Evolutionary conservation across 92 coral and sea anemone species (phyloP).

Genomic region (Phymanthus crucifer): DNA sequence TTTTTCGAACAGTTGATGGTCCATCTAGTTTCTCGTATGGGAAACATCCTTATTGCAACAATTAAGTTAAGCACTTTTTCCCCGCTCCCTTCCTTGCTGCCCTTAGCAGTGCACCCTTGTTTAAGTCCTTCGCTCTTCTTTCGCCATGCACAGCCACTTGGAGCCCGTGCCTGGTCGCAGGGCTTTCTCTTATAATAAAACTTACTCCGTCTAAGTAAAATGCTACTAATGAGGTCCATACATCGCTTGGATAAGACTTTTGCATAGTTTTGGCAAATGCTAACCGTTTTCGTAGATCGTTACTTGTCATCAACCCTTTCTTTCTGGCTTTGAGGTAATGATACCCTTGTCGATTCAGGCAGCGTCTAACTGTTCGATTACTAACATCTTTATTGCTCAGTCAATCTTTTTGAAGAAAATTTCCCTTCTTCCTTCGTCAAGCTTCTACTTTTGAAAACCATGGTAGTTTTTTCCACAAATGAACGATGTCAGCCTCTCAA

Average conservation of each 20-base stretch:
- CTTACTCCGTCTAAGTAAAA: conserved; percentile 34
- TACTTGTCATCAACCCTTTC: conserved; percentile 11
- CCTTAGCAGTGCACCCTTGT: conserved; percentile 26
- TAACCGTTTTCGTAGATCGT: background rate
- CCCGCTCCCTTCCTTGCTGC: conserved; percentile 30
- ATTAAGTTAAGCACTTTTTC: conserved; percentile 22
- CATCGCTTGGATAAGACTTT: too few species aligned
- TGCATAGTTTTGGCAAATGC: too few species aligned
- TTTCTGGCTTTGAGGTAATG: conserved; percentile 25
- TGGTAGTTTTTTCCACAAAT: too few species aligned
- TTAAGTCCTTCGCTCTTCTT: conserved; percentile 30
- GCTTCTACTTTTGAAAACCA: too few species aligned
- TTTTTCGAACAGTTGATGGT: background rate
- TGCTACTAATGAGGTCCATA: background rate
- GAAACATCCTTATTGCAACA: conserved; percentile 3
- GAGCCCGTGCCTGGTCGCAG: conserved; percentile 35
- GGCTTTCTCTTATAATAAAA: conserved; percentile 25
- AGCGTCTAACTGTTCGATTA: conserved; percentile 18
- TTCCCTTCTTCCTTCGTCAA: background rate
- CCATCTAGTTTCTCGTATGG: background rate
- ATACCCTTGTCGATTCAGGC: conserved; percentile 10
- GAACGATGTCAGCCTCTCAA: too few species aligned
- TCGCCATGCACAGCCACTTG: conserved; percentile 29
- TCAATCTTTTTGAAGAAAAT: background rate
- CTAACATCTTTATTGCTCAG: too few species aligned